These are phyloP conservation scores for Erannis defoliaria DNA, from an alignment of 2,888 invertebrate genomes.

Conservation along the genomic window DNA sequence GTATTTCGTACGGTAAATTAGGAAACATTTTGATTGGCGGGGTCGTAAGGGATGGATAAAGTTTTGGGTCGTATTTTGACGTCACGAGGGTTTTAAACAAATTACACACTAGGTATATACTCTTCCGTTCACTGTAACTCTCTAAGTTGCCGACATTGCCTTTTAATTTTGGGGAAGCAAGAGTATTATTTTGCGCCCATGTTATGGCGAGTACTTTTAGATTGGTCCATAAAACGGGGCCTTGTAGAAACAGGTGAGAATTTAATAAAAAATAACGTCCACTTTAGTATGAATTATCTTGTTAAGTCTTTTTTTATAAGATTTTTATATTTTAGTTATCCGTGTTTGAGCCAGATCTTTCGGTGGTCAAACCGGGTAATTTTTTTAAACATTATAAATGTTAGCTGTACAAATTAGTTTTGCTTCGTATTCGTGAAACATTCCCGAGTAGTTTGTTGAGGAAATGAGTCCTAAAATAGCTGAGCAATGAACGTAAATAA, in stretches of 20 bases:
- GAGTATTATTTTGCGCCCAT: conserved; percentile 71
- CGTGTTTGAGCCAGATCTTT: conserved; percentile 49
- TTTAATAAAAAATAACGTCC: conserved; percentile 79
- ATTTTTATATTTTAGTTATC: conserved; percentile 26
- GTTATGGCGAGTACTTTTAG: conserved; percentile 77
- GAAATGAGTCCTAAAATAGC: conserved; percentile 67
- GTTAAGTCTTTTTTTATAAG: conserved; percentile 51
- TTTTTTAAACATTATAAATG: neutral
- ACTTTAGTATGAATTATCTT: conserved; percentile 75
- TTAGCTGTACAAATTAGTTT: conserved; percentile 53
- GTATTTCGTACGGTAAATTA: conserved; percentile 64
- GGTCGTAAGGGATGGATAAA: conserved; percentile 52
- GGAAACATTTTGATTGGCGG: conserved; percentile 62
- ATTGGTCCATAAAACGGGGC: conserved; percentile 78
- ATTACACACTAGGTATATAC: conserved; percentile 46
- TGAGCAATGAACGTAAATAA: conserved; percentile 65
- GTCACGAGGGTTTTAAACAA: conserved; percentile 57
- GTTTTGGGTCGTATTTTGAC: conserved; percentile 55
- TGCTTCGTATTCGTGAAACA: conserved; percentile 40
- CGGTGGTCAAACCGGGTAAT: neutral
- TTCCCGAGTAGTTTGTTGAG: conserved; percentile 46
- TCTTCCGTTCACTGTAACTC: conserved; percentile 21
- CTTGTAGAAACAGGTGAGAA: conserved; percentile 68
- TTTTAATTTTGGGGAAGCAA: conserved; percentile 32
- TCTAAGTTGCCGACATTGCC: conserved; percentile 14